Evolutionary conservation across 64 coral and sea anemone genomes (phyloP).

Genomic region (Actinia equina): DNA sequence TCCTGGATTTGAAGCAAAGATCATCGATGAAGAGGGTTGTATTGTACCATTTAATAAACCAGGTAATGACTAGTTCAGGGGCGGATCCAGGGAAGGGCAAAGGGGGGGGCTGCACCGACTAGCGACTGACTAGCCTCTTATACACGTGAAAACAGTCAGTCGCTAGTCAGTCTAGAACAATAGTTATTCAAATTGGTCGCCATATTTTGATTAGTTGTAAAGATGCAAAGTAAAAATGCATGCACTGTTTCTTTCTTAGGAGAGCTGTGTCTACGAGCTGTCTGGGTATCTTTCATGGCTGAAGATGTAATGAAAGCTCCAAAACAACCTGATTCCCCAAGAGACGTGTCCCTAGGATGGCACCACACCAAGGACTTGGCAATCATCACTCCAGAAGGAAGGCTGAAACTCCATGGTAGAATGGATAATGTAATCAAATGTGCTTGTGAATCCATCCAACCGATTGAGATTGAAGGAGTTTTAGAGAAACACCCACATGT

Average conservation of each 20-base stretch:
- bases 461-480: conserved; percentile 31
- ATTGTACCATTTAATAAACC: neutral
- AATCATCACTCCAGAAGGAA: conserved; percentile 18
- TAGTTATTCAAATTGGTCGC: too few relatives aligned
- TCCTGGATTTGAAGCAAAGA: conserved; percentile 42
- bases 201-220: too few relatives aligned
- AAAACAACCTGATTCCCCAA: neutral
- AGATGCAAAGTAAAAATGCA: too few relatives aligned
- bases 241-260: neutral
- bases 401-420: conserved; percentile 37
- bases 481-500: conserved; percentile 25
- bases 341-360: neutral
- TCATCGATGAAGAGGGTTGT: conserved; percentile 14
- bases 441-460: conserved; percentile 30
- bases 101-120: too few relatives aligned
- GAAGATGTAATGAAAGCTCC: neutral
- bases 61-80: neutral
- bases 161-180: too few relatives aligned
- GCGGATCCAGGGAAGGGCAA: too few relatives aligned
- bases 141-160: too few relatives aligned
- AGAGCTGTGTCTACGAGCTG: neutral
- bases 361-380: conserved; percentile 11
- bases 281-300: neutral
- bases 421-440: conserved; percentile 34
- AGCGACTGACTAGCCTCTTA: too few relatives aligned